Evolutionary conservation across 2,797 vertebrate genomes (phyloP).

Genomic region (Phaenicophaeus curvirostris): DNA sequence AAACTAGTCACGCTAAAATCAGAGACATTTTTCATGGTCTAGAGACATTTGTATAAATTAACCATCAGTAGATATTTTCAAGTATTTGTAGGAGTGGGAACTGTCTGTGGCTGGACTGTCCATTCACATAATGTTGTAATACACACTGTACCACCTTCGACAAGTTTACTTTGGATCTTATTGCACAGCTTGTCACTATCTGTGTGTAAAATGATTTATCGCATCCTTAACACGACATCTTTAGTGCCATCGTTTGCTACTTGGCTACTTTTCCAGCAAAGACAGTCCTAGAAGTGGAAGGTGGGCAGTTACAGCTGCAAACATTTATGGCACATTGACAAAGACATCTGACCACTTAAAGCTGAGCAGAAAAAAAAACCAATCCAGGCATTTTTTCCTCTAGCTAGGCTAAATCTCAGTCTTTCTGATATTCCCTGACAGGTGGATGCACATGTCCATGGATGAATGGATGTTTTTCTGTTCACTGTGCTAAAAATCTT

Average conservation of each 20-base stretch:
- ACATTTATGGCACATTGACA: neutral
- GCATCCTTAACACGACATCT: neutral
- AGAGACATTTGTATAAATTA: accelerated
- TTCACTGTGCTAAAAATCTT: neutral
- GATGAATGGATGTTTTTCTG: neutral
- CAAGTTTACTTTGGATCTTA: neutral
- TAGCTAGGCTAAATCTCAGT: neutral
- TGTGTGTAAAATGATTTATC: neutral
- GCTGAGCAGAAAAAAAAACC: neutral
- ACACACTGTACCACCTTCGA: accelerated
- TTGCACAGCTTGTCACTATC: neutral
- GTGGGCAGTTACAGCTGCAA: neutral
- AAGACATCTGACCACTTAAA: neutral
- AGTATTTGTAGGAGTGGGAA: neutral
- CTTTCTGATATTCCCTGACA: no score
- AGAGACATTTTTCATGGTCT: neutral
- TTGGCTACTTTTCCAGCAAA: neutral
- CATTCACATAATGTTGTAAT: neutral
- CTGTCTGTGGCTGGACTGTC: neutral
- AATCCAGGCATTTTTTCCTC: neutral
- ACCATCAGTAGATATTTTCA: neutral
- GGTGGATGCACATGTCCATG: no score
- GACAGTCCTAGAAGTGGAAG: neutral
- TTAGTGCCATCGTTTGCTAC: neutral
- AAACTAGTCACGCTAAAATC: neutral